phyloP scores from a whole-genome alignment of 2,113 vertebrate species.

The Bujurquina vittata region DNA sequence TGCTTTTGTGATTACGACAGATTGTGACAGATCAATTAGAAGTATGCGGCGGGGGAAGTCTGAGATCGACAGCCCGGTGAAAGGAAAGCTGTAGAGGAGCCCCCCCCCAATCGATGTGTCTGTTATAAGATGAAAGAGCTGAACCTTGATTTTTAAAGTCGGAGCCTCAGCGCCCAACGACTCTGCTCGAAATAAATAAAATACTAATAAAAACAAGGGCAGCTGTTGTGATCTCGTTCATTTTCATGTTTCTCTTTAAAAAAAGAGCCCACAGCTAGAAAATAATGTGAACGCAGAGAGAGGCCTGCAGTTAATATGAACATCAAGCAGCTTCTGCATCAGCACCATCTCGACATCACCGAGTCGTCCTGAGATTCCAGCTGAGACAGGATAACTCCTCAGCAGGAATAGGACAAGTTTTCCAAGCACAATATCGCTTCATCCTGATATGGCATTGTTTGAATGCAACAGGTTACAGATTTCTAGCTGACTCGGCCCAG shows the following conservation, averaged over 20 bases:
- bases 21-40: conserved; percentile 51
- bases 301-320: not conserved
- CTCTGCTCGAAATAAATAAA: too few species aligned
- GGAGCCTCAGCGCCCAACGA: not conserved
- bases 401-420: too few species aligned
- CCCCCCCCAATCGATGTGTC: not conserved
- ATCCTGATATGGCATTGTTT: too few species aligned
- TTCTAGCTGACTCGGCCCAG: too few species aligned
- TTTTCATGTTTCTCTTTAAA: too few species aligned
- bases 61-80: not conserved
- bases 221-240: too few species aligned
- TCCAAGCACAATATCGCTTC: too few species aligned
- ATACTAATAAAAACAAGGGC: too few species aligned
- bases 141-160: not conserved
- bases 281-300: not conserved
- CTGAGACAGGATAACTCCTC: not conserved
- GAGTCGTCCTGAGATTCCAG: not conserved
- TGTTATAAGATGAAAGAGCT: not conserved
- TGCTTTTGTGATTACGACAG: conserved; percentile 34
- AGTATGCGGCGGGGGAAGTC: conserved; percentile 4
- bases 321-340: not conserved
- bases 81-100: conserved; percentile 12
- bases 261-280: too few species aligned
- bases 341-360: not conserved
- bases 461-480: not conserved